Evolutionary conservation across 2,888 invertebrate genomes (phyloP).

Genomic region (Seira musarum): DNA sequence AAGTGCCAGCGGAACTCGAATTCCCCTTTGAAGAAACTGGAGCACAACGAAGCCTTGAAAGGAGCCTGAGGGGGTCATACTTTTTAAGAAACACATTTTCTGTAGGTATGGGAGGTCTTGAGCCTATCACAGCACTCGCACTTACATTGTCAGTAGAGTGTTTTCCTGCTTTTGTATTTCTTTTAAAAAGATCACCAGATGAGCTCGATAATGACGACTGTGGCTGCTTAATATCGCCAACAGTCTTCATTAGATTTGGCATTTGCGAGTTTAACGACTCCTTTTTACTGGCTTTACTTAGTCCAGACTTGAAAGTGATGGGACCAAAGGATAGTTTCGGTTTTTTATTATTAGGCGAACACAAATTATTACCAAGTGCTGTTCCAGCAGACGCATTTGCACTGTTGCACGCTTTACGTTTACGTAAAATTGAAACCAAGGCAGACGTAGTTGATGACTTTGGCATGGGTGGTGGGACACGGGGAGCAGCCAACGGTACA

Average conservation of each 20-base stretch:
- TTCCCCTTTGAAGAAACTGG: too few species aligned
- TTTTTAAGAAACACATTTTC: conserved; percentile 48
- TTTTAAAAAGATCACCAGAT: too few species aligned
- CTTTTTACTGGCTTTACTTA: neutral
- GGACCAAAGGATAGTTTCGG: neutral
- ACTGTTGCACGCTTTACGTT: neutral
- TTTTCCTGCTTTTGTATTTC: neutral
- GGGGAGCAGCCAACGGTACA: neutral
- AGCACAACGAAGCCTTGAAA: conserved; percentile 18
- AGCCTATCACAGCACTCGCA: neutral
- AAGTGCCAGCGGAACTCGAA: too few species aligned
- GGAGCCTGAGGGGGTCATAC: conserved; percentile 50
- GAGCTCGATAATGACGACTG: too few species aligned
- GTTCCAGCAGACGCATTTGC: neutral
- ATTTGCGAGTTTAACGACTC: neutral
- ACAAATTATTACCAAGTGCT: neutral
- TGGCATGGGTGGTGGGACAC: neutral
- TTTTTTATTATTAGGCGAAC: neutral
- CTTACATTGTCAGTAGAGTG: neutral
- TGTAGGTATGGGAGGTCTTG: conserved; percentile 8
- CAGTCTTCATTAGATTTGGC: conserved; percentile 26
- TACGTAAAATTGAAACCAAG: neutral
- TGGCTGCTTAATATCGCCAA: neutral
- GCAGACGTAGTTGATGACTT: neutral
- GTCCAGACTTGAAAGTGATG: neutral